Evolutionary conservation across 2,888 invertebrate species (phyloP), one percentile per base, ranked within the genome.

Genomic region (Conchocele bisecta): DNA sequence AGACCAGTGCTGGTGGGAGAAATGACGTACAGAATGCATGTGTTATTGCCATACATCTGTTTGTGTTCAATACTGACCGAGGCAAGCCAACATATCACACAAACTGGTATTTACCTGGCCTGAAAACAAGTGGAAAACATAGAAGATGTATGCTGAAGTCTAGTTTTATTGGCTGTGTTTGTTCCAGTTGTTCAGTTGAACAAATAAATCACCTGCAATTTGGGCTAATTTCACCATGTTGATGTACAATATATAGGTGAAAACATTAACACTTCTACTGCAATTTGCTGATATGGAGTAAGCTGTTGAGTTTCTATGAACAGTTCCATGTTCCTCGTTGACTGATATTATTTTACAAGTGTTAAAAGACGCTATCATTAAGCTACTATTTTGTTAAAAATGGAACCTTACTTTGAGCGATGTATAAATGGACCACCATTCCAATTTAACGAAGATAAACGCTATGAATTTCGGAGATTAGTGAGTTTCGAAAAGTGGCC

Each of bases 401-500:
- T 76, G 76, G 66, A 76, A 11, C 33, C 44, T 11, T 76, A 73
- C 41, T 76, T 76, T 56, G 20, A 58, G 11, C 42, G 56, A 17
- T 46, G 46, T n/a, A 22, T 60, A 20, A 58, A 57, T 24, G 76
- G 69, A 15, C 65, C 60, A 2, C 54, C 69, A 13, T 69, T 66
- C 54, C 31, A 56, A 35, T 37, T 46, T 20, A 46, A 77, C 44
- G 77, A 77, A 65, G 71, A 71, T 26, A 74, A 64, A 51, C 71
- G 69, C 35, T 79, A 57, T 69, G 79, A 83, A 56, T 72, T 78
- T 20, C n/a, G 59, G 6, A 64, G 83, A 20, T 61, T 82, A 4
- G 17, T 44, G 1, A 79, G 75, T 17, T 84, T 78, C 42, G 48
- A 56, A 26, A 61, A 75, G 24, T 98, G 97, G 97, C 96, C 97